These are phyloP conservation scores for Anolis apletophallus DNA, from an alignment of 2,797 vertebrate species.

Conservation along the genomic window DNA sequence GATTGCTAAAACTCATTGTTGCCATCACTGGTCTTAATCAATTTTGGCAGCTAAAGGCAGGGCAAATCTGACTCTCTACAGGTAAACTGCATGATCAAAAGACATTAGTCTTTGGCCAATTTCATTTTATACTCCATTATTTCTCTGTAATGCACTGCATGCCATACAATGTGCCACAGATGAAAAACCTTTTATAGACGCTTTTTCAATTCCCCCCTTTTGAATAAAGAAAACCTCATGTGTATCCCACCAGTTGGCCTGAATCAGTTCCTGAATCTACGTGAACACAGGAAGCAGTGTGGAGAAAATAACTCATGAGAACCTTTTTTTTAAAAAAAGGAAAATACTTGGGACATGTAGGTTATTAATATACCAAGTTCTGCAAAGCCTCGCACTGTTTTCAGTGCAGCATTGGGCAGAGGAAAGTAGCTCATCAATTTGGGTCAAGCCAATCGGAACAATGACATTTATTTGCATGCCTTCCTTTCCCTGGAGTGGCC, in stretches of 20 bases:
- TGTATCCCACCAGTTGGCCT: slow-evolving; percentile 56
- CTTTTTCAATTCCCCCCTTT: not conserved
- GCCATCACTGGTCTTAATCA: no score
- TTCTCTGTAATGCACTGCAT: slow-evolving; percentile 3
- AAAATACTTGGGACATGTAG: slow-evolving; percentile 53
- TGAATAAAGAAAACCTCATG: slow-evolving; percentile 24
- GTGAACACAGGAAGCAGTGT: slow-evolving; percentile 56
- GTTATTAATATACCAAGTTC: slow-evolving; percentile 62
- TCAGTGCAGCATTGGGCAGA: slow-evolving; percentile 29
- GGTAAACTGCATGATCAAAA: not conserved
- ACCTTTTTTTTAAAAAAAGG: slow-evolving; percentile 56
- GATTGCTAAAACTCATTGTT: no score
- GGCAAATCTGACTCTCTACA: not conserved
- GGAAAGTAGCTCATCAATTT: slow-evolving; percentile 35
- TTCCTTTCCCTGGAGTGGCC: not conserved
- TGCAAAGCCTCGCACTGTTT: not conserved
- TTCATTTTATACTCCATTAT: not conserved
- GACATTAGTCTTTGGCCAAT: not conserved
- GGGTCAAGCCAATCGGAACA: not conserved
- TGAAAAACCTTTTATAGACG: slow-evolving; percentile 62
- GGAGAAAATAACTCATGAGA: slow-evolving; percentile 79
- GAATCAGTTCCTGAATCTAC: slow-evolving; percentile 54
- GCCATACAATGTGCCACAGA: not conserved
- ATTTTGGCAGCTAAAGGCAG: not conserved
- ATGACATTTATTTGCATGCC: slow-evolving; percentile 4